phyloP scores from a whole-genome alignment of 92 coral and sea anemone genomes.

The Bergia puertoricense region DNA sequence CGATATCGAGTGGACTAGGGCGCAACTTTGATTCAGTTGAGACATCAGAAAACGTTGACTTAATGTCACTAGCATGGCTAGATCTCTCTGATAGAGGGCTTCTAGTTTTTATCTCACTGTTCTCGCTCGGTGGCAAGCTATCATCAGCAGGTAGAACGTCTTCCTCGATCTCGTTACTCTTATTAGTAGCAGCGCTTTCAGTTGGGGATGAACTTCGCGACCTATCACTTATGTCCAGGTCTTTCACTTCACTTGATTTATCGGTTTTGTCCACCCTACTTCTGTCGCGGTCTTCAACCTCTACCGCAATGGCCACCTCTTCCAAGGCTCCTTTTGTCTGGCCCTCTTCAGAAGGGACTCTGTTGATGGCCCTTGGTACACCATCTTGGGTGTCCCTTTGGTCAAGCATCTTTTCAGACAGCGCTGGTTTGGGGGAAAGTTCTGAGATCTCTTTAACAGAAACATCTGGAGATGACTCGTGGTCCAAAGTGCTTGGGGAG shows the following conservation, averaged over 20 bases:
- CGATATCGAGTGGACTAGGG: not conserved
- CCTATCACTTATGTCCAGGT: conserved; percentile 74
- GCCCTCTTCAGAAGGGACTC: conserved; percentile 3
- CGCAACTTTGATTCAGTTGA: conserved; percentile 42
- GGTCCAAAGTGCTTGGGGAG: not conserved
- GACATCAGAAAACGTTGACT: conserved; percentile 17
- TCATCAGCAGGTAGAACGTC: conserved; percentile 65
- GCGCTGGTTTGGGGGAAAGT: conserved; percentile 1
- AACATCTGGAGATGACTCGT: conserved; percentile 22
- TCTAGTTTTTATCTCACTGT: conserved; percentile 60
- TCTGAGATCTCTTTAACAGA: conserved; percentile 13
- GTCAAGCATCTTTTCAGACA: not conserved
- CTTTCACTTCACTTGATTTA: conserved; percentile 59
- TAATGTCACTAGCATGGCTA: not conserved
- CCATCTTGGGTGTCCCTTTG: not conserved
- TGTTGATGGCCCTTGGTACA: not conserved
- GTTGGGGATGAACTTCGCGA: conserved; percentile 34
- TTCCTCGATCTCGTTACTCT: conserved; percentile 68
- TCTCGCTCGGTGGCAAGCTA: conserved; percentile 50
- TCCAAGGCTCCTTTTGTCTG: not conserved
- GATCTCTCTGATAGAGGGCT: conserved; percentile 24
- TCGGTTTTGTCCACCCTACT: conserved; percentile 24
- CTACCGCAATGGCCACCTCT: not conserved
- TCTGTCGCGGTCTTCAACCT: conserved; percentile 4
- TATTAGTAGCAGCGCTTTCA: conserved; percentile 11